A percentile compares a stretch with the other conserved stretches of the same genome.
These are phyloP conservation scores for Xerus rutilus DNA, from an alignment of 2,797 vertebrate species.

Conservation along the genomic window DNA sequence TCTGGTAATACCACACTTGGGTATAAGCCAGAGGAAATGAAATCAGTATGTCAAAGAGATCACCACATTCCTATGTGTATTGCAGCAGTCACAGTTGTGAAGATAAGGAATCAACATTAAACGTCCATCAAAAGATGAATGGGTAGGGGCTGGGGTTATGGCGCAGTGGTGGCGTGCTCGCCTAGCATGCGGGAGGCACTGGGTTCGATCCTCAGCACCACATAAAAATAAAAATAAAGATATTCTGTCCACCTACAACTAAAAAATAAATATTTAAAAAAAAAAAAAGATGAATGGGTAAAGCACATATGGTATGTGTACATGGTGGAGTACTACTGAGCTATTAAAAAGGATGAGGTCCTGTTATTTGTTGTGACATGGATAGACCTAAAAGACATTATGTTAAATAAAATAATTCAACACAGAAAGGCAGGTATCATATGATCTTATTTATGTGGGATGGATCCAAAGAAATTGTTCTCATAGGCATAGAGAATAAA, in stretches of 20 bases:
- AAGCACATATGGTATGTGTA: neutral
- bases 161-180: no score
- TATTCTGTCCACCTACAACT: no score
- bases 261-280: no score
- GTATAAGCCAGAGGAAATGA: neutral
- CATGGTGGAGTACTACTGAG: no score
- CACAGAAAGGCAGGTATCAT: neutral
- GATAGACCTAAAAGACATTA: neutral
- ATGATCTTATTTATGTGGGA: neutral
- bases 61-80: neutral
- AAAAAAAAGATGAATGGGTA: neutral
- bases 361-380: no score
- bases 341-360: no score
- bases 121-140: neutral
- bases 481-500: neutral
- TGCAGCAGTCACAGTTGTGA: neutral
- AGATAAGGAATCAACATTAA: neutral
- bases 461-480: neutral
- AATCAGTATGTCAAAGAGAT: neutral
- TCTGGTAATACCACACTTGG: neutral
- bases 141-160: no score
- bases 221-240: no score
- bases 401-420: neutral
- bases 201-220: no score
- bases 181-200: no score